phyloP scores from a whole-genome alignment of 2,797 vertebrate genomes.

The Molossus molossus region DNA sequence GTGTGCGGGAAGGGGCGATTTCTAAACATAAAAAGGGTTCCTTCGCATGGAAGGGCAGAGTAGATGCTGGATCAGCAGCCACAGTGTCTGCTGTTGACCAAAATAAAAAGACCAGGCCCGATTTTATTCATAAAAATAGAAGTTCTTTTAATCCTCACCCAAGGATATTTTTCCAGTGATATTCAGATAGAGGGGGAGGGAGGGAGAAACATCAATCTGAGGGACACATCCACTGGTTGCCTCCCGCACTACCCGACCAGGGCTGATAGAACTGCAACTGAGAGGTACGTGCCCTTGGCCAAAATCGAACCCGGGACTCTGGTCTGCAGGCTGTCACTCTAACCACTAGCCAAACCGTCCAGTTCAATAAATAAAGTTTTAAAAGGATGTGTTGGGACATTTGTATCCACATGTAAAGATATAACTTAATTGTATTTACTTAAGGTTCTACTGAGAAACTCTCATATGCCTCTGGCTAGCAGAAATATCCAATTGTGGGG shows the following conservation, averaged over 20 bases:
- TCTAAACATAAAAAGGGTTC: not conserved
- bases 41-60: not conserved
- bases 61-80: not conserved
- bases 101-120: not conserved
- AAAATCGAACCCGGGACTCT: no score
- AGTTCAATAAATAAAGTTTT: not conserved
- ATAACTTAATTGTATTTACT: not conserved
- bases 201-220: no score
- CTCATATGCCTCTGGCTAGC: not conserved
- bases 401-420: constrained; percentile 26
- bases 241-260: no score
- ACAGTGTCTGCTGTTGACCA: not conserved
- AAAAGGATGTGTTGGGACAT: not conserved
- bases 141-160: no score
- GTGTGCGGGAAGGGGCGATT: not conserved
- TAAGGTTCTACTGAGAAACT: constrained; percentile 43
- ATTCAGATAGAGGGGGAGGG: no score
- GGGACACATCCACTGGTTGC: no score
- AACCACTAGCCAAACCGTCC: no score
- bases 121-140: constrained; percentile 51
- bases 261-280: not conserved
- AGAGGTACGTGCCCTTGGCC: no score
- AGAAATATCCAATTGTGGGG: not conserved
- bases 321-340: no score
- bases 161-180: no score